Base-by-base conservation (phyloP, 2,888 invertebrate genomes). In the Campoplex capitator region DNA sequence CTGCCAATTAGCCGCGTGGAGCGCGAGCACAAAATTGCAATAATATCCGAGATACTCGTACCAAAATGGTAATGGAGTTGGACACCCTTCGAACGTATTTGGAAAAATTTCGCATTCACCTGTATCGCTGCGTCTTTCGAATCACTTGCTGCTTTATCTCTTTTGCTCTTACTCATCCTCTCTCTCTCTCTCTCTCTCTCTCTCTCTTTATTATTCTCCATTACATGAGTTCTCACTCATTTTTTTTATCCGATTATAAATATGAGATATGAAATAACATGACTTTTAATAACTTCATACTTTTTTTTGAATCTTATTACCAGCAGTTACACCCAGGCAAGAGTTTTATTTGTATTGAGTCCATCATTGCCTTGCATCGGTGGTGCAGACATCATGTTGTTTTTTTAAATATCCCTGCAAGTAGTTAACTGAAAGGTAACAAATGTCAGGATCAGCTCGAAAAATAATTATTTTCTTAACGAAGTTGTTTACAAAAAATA, bases 1-100 rank as follows among this genome's bases (percentile, higher is more conserved):
- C 86, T 70, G 85, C 88, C 88, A 89, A 89, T 89, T 89, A 89
- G 86, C 81, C 67, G 75, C 58, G 23, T 54, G 65, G 65, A 45
- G 75, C 75, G 77, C 75, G 77, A 68, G 75, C 58, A 23, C 51
- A 70, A 58, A 76, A 74, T 75, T 6, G 85, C 85, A 85, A 88
- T 88, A 70, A 62, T 58, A 67, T 38, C 54, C 70, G 70, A 76
- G 70, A 76, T 84, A 65, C 75, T 81, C 83, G 54, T 87, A 84
- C 74, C 54, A 75, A 88, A 84, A 38, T 85, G 51, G 81, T 85
- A 75, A 88, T 83, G 68, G 67, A 81, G 32, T 74, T 68, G 65
- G 51, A 79, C 65, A 77, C 71, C 88, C 85, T 73, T 83, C 42
- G 54, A 56, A 56, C n/a, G 67, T 78, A 81, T 83, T 80, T 62